A percentile compares a stretch with the other conserved stretches of the same genome.
Conservation (phyloP, 1,140 invertebrate genomes). For the Trichonephila inaurata region DNA sequence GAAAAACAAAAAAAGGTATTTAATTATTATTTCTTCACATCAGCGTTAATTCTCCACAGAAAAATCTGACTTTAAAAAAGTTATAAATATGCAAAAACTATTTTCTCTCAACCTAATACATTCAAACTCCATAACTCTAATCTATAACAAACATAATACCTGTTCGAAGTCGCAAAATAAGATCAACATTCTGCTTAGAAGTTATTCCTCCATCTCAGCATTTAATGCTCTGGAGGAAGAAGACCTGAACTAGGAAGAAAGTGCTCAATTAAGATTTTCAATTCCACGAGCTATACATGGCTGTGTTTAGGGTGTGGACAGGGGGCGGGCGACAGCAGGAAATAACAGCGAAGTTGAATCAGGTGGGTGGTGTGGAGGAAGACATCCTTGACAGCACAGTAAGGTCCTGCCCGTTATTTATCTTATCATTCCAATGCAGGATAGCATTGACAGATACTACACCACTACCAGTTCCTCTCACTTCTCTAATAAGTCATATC, state of each 20-base stretch:
- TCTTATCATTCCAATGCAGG: constrained; percentile 20
- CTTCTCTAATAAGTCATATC: constrained; percentile 23
- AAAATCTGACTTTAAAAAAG: too few relatives aligned
- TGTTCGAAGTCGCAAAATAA: too few relatives aligned
- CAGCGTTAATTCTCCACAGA: too few relatives aligned
- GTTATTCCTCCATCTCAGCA: too few relatives aligned
- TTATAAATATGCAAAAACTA: too few relatives aligned
- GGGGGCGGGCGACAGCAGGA: constrained; percentile 10
- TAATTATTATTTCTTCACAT: too few relatives aligned
- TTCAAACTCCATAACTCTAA: too few relatives aligned
- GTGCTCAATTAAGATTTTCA: neutral
- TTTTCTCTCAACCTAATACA: too few relatives aligned
- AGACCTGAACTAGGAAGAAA: neutral
- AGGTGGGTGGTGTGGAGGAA: constrained; percentile 35
- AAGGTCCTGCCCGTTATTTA: constrained; percentile 18
- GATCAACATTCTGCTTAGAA: too few relatives aligned
- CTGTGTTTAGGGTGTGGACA: neutral
- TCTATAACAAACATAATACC: too few relatives aligned
- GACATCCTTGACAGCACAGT: constrained; percentile 19
- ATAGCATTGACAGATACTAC: neutral
- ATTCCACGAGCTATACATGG: neutral
- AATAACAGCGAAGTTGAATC: neutral
- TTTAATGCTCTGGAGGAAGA: neutral
- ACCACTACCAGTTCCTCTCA: neutral
- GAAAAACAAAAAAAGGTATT: too few relatives aligned